These are phyloP conservation scores for Turritopsis dohrnii DNA, from an alignment of 30 jellyfish, hydroid and myxozoan genomes.

Conservation along the genomic window DNA sequence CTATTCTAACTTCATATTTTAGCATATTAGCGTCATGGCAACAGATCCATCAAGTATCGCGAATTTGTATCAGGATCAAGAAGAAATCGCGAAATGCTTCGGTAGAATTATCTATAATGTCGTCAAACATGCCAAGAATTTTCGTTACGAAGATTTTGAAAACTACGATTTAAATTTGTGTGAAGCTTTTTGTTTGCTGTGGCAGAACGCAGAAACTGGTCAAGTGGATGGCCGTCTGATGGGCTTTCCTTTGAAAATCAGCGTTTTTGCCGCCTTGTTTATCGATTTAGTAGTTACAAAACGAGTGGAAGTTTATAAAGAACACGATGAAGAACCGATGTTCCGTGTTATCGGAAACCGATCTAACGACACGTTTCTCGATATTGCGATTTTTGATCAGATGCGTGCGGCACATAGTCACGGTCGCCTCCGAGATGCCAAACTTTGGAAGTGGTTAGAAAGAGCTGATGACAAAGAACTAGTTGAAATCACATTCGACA, in stretches of 20 bases:
- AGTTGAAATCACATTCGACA: constrained; percentile 73
- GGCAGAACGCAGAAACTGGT: constrained; percentile 99
- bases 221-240: constrained; percentile 87
- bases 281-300: constrained; percentile 73
- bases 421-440: constrained; percentile 53
- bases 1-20: background rate
- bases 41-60: constrained; percentile 94
- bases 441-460: constrained; percentile 81
- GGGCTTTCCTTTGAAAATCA: constrained; percentile 90
- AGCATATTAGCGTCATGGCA: constrained; percentile 22
- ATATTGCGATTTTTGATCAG: constrained; percentile 73
- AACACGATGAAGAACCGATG: constrained; percentile 64
- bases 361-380: constrained; percentile 53
- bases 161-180: constrained; percentile 69
- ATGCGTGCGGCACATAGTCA: constrained; percentile 39
- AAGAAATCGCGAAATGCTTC: constrained; percentile 88
- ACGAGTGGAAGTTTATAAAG: constrained; percentile 51
- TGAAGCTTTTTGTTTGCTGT: constrained; percentile 86
- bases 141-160: constrained; percentile 48
- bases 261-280: constrained; percentile 93
- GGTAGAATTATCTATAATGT: constrained; percentile 55
- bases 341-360: constrained; percentile 50
- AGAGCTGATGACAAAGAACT: constrained; percentile 86
- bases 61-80: constrained; percentile 89
- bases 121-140: constrained; percentile 46